These are phyloP conservation scores for Bombus difficillimus DNA, from an alignment of 1,140 invertebrate species.

Conservation along the genomic window DNA sequence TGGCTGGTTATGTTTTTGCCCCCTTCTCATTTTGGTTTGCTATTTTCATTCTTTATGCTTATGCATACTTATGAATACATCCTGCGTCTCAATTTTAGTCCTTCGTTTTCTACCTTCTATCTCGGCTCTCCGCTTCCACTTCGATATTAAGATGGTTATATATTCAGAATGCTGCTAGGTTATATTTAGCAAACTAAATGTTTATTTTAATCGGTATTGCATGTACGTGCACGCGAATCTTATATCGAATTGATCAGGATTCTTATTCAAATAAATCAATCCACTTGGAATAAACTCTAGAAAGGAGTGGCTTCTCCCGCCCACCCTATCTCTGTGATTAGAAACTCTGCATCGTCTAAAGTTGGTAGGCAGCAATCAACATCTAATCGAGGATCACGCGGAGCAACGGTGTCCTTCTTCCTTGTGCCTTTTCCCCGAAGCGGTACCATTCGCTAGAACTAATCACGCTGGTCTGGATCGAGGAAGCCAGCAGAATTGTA, in stretches of 20 bases:
- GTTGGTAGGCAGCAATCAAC: background rate
- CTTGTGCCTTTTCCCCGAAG: background rate
- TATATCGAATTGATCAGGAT: background rate
- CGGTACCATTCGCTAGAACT: background rate
- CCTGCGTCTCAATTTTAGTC: background rate
- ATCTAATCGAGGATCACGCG: background rate
- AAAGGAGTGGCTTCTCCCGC: background rate
- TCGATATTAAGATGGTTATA: background rate
- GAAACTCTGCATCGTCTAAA: background rate
- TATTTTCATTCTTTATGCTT: background rate
- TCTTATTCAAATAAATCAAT: slow-evolving; percentile 9
- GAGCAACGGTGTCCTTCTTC: no score
- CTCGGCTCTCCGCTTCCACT: background rate
- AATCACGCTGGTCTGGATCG: background rate
- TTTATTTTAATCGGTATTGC: background rate
- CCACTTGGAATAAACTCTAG: background rate
- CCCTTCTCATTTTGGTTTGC: slow-evolving; percentile 4
- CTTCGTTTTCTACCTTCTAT: background rate
- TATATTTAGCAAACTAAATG: background rate
- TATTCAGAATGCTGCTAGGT: background rate
- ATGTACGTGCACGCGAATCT: background rate
- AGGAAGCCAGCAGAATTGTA: slow-evolving; percentile 15
- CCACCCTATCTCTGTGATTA: background rate
- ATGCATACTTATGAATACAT: background rate
- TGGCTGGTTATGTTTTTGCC: background rate